Evolutionary conservation across 1,140 invertebrate species (phyloP).

Genomic region (Saccostrea echinata): DNA sequence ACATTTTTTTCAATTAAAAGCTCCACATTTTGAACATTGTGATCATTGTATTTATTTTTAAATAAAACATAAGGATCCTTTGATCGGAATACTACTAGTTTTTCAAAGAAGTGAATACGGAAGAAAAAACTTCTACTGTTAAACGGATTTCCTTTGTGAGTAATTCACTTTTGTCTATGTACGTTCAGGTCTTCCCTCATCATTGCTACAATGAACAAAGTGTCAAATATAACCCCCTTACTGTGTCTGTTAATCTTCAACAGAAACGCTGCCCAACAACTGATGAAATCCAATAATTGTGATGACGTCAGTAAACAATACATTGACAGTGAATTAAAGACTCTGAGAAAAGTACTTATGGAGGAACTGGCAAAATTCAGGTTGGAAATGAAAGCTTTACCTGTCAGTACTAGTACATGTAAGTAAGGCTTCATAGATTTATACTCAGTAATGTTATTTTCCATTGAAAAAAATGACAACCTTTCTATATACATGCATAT

Average conservation of each 20-base stretch:
- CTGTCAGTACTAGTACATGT: not conserved
- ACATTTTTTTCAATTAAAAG: too few species aligned
- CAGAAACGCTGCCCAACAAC: not conserved
- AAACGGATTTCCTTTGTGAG: not conserved
- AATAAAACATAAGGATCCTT: too few species aligned
- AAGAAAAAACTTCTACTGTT: too few species aligned
- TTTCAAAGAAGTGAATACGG: too few species aligned
- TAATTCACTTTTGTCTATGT: not conserved
- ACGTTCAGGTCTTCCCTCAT: not conserved
- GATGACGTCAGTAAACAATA: not conserved
- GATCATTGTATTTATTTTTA: too few species aligned
- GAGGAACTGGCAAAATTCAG: not conserved
- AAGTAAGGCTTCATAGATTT: too few species aligned
- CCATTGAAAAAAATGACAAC: too few species aligned
- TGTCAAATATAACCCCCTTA: not conserved
- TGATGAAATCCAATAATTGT: not conserved
- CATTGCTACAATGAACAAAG: not conserved
- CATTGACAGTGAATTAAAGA: not conserved
- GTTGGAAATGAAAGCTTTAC: not conserved
- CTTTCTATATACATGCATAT: too few species aligned
- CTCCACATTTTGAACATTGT: too few species aligned
- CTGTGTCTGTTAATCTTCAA: not conserved
- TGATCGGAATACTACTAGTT: too few species aligned
- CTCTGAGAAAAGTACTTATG: not conserved
- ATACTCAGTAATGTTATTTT: too few species aligned